phyloP scores from a whole-genome alignment of 1,140 invertebrate species.

The Aphaenogaster ashmeadi region DNA sequence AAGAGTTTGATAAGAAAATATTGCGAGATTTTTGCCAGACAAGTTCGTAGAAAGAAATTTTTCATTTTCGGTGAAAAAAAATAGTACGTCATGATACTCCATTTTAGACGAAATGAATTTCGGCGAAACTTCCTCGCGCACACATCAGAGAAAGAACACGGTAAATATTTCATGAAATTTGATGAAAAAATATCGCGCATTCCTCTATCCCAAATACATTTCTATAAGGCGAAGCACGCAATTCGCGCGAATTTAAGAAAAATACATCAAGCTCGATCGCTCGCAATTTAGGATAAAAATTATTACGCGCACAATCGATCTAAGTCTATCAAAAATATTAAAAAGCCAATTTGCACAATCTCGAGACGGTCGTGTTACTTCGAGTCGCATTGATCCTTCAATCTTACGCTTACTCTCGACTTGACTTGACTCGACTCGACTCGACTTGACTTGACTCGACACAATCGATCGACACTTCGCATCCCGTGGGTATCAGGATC shows the following conservation, averaged over 20 bases:
- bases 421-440: neutral
- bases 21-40: neutral
- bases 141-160: neutral
- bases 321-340: conserved; percentile 46
- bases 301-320: conserved; percentile 24
- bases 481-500: conserved; percentile 8
- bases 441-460: neutral
- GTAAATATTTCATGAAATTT: neutral
- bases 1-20: conserved; percentile 6
- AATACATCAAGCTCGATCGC: conserved; percentile 17
- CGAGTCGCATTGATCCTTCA: neutral
- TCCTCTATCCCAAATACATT: neutral
- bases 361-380: neutral
- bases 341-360: conserved; percentile 7
- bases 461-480: conserved; percentile 24
- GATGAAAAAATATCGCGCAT: conserved; percentile 33
- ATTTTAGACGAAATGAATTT: conserved; percentile 32
- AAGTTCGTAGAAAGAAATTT: neutral
- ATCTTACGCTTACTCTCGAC: conserved; percentile 3
- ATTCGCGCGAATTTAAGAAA: conserved; percentile 30
- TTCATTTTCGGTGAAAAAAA: neutral
- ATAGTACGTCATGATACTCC: neutral
- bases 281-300: conserved; percentile 48
- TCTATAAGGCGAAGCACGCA: conserved; percentile 31
- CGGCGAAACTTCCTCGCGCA: neutral